Conservation (phyloP, 1,140 invertebrate genomes). For the Cylas formicarius region DNA sequence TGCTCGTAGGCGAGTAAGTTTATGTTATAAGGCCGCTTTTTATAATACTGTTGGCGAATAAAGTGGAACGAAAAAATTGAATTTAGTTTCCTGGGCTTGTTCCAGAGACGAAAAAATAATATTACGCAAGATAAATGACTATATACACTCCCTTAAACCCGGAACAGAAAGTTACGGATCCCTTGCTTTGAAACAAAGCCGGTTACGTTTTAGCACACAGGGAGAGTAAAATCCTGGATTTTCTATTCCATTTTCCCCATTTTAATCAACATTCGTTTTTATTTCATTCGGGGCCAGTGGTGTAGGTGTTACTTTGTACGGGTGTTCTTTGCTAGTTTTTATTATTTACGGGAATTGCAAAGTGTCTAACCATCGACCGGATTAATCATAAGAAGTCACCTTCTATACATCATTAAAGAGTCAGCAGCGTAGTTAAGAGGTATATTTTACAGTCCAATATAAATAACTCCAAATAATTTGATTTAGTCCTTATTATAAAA, state of each 20-base stretch:
- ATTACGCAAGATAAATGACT: constrained; percentile 5
- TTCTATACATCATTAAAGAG: too few relatives aligned
- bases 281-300: too few relatives aligned
- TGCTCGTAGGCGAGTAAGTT: too few relatives aligned
- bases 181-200: constrained; percentile 3
- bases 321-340: too few relatives aligned
- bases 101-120: constrained; percentile 5
- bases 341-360: too few relatives aligned
- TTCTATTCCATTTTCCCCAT: background rate
- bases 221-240: constrained; percentile 1
- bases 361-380: too few relatives aligned
- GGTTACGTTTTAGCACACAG: constrained; percentile 1
- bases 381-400: too few relatives aligned
- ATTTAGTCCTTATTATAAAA: too few relatives aligned
- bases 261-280: background rate
- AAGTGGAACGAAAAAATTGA: constrained; percentile 1
- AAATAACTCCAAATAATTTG: too few relatives aligned
- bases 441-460: too few relatives aligned
- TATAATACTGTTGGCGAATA: background rate
- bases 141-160: constrained; percentile 4
- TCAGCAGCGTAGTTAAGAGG: too few relatives aligned
- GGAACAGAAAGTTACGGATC: background rate
- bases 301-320: too few relatives aligned
- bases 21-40: background rate
- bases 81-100: constrained; percentile 1